Conservation (phyloP, 2,113 vertebrate species). For the Bungarus multicinctus region DNA sequence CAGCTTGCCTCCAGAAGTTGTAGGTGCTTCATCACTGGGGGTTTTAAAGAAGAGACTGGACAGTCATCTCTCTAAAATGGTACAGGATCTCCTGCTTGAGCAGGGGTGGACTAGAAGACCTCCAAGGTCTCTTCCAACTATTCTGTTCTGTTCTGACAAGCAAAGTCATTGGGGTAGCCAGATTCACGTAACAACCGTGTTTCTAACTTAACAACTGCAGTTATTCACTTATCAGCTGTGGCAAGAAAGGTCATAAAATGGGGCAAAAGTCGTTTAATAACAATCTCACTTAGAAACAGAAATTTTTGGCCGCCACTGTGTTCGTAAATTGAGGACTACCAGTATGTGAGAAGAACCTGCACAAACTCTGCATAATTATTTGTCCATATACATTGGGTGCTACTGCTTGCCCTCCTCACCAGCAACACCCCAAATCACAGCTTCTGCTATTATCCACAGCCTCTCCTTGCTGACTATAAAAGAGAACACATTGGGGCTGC, state of each 20-base stretch:
- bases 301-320: background rate
- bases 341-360: background rate
- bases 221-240: background rate
- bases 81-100: too few species aligned
- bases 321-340: background rate
- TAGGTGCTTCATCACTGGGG: too few species aligned
- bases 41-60: too few species aligned
- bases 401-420: background rate
- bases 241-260: background rate
- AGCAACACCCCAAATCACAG: background rate
- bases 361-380: background rate
- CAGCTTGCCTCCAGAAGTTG: too few species aligned
- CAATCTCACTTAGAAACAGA: background rate
- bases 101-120: too few species aligned
- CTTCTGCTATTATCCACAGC: background rate
- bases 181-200: background rate
- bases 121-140: background rate
- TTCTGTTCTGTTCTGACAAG: background rate
- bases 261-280: background rate
- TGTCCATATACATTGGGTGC: background rate
- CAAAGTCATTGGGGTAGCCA: background rate
- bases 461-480: background rate
- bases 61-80: accelerated
- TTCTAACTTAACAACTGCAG: background rate
- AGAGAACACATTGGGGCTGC: background rate